phyloP scores from a whole-genome alignment of 1,140 invertebrate genomes.

The Aphelenchoides fujianensis region DNA sequence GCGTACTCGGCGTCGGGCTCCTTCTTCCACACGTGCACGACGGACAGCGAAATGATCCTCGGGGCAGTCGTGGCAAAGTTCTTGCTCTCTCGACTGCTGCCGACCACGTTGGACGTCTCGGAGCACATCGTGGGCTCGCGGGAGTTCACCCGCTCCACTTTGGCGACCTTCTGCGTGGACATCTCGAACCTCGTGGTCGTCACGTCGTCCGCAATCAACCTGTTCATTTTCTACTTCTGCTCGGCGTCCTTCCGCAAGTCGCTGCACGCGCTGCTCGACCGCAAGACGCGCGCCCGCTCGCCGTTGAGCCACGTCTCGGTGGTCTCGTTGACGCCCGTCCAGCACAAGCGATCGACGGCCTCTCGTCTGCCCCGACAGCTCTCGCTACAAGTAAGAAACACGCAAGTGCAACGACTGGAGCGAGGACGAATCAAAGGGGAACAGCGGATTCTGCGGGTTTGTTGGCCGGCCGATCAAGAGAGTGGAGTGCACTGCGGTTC shows the following conservation, averaged over 20 bases:
- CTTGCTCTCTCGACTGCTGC: constrained; percentile 44
- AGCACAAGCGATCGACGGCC: background rate
- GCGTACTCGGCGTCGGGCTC: constrained; percentile 19
- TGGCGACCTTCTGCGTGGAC: constrained; percentile 39
- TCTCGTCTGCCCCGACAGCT: background rate
- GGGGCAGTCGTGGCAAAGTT: constrained; percentile 47
- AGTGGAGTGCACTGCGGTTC: too few relatives aligned
- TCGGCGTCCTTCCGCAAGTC: constrained; percentile 35
- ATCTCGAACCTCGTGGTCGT: constrained; percentile 43
- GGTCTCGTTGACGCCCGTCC: background rate
- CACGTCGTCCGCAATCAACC: constrained; percentile 38
- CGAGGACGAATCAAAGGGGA: background rate
- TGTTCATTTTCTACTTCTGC: constrained; percentile 46
- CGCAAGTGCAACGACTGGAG: constrained; percentile 7
- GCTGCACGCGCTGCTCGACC: background rate
- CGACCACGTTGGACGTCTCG: constrained; percentile 40
- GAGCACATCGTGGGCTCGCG: constrained; percentile 40
- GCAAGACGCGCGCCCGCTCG: background rate
- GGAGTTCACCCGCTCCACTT: constrained; percentile 25
- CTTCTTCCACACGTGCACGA: constrained; percentile 1
- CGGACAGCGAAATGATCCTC: constrained; percentile 45
- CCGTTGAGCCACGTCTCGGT: constrained; percentile 10
- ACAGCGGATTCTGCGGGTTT: constrained; percentile 5
- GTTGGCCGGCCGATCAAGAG: background rate
- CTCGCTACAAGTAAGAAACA: constrained; percentile 3